phyloP scores from a whole-genome alignment of 2,888 invertebrate species.

The Hydrotaea cyrtoneurina region DNA sequence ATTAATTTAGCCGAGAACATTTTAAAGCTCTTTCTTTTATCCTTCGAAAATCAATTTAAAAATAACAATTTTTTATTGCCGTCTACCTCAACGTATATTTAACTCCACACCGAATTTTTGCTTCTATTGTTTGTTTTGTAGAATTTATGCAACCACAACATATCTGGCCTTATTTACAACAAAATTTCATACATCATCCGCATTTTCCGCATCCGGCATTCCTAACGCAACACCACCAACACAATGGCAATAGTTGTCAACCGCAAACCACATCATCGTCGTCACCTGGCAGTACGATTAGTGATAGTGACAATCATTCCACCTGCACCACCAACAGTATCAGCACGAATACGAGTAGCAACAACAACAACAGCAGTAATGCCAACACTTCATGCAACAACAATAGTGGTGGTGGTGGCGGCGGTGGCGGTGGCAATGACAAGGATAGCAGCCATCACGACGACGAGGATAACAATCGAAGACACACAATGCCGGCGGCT shows the following conservation, averaged over 20 bases:
- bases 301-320: conserved; percentile 81
- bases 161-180: conserved; percentile 82
- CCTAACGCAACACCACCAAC: conserved; percentile 75
- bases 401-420: not conserved
- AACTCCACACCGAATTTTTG: too few species aligned
- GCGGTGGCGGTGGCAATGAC: conserved; percentile 14
- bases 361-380: conserved; percentile 70
- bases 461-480: conserved; percentile 75
- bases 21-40: too few species aligned
- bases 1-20: too few species aligned
- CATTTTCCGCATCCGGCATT: conserved; percentile 81
- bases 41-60: too few species aligned
- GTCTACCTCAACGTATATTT: too few species aligned
- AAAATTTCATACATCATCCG: conserved; percentile 81
- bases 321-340: conserved; percentile 72
- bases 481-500: conserved; percentile 71
- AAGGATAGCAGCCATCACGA: conserved; percentile 65
- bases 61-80: too few species aligned
- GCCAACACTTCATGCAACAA: conserved; percentile 71
- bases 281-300: conserved; percentile 81
- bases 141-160: conserved; percentile 82
- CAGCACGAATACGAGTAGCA: conserved; percentile 72
- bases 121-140: too few species aligned
- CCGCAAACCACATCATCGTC: conserved; percentile 80
- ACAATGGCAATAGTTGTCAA: conserved; percentile 80